Evolutionary conservation across 2,888 invertebrate species (phyloP).

Genomic region (Drosophila tripunctata): DNA sequence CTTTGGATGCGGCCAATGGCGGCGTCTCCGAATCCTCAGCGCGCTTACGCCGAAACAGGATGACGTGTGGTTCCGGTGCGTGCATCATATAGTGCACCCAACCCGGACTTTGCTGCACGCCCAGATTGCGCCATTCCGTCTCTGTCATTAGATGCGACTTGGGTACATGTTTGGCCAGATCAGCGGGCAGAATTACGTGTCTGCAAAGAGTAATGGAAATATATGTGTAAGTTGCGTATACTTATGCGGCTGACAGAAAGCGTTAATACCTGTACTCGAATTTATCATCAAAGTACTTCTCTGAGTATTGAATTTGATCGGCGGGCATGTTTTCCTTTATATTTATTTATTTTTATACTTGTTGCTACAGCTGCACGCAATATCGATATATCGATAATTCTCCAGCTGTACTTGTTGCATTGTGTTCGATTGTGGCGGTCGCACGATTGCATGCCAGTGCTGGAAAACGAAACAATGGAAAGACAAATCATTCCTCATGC

Average conservation of each 20-base stretch:
- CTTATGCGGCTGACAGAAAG: fast-evolving
- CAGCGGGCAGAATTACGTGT: constrained; percentile 95
- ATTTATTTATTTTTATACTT: constrained; percentile 16
- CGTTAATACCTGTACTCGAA: constrained; percentile 92
- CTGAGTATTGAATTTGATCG: constrained; percentile 95
- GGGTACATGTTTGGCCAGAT: constrained; percentile 93
- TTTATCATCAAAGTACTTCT: constrained; percentile 93
- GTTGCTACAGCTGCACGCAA: too few species aligned
- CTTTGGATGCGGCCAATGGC: not conserved
- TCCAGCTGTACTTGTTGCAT: too few species aligned
- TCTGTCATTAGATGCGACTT: constrained; percentile 96
- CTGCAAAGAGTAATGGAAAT: constrained; percentile 84
- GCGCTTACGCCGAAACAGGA: constrained; percentile 89
- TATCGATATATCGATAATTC: too few species aligned
- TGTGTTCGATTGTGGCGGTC: constrained; percentile 37
- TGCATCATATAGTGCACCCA: constrained; percentile 90
- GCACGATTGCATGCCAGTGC: too few species aligned
- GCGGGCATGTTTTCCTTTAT: constrained; percentile 86
- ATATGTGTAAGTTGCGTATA: not conserved
- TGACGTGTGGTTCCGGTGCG: constrained; percentile 94
- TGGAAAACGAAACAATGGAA: too few species aligned
- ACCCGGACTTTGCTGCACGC: constrained; percentile 96
- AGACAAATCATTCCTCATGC: too few species aligned
- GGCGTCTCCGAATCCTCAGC: constrained; percentile 32
- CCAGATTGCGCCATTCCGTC: constrained; percentile 96